Conservation (phyloP, 35 echinoderm and acorn worm genomes). For the Chiridota heheva region DNA sequence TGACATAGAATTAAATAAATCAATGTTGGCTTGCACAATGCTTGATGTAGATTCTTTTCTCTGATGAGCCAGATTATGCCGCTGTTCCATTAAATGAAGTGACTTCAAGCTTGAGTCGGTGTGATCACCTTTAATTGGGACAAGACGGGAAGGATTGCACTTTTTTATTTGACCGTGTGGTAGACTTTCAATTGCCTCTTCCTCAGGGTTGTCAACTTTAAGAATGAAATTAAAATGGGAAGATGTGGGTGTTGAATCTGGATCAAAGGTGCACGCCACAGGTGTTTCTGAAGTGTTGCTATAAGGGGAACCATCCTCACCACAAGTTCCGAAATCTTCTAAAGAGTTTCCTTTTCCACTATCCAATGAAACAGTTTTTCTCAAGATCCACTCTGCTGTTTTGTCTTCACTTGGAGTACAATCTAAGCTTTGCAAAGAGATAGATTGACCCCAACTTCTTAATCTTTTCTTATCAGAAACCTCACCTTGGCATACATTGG, state of each 20-base stretch:
- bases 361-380: slow-evolving; percentile 72
- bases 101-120: slow-evolving; percentile 12
- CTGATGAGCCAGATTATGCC: not conserved
- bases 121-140: slow-evolving; percentile 22
- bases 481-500: not conserved
- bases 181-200: no score
- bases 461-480: not conserved
- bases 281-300: no score
- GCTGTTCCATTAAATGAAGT: slow-evolving; percentile 33
- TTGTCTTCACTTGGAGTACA: slow-evolving; percentile 16
- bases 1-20: slow-evolving; percentile 76
- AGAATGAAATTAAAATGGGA: no score
- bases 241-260: no score
- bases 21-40: slow-evolving; percentile 66
- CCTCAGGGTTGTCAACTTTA: no score
- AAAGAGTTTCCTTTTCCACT: slow-evolving; percentile 70
- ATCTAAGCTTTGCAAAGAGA: not conserved
- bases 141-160: slow-evolving; percentile 36
- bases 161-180: no score
- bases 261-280: no score
- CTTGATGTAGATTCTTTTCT: not conserved
- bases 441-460: not conserved
- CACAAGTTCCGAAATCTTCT: slow-evolving; percentile 73
- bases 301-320: no score
- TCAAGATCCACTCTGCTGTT: slow-evolving; percentile 34